Evolutionary conservation across 2,888 invertebrate species (phyloP).

Genomic region (Theretra japonica): DNA sequence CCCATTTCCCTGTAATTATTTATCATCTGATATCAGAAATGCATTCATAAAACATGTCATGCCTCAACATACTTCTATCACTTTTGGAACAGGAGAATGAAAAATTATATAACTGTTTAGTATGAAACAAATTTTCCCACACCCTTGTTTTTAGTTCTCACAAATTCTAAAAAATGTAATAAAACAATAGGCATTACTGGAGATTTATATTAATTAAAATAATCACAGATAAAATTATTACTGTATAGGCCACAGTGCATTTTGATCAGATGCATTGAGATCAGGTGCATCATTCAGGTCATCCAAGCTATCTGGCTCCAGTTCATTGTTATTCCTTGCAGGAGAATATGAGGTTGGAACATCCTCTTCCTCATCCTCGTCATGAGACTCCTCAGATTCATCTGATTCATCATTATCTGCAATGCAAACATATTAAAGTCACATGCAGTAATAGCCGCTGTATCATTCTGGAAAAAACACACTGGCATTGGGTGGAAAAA

Average conservation of each 20-base stretch:
- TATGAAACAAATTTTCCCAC: too few species aligned
- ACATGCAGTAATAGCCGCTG: too few species aligned
- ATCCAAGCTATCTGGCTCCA: slow-evolving; percentile 72
- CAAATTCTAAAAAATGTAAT: too few species aligned
- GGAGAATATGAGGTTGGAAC: slow-evolving; percentile 74
- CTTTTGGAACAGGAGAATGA: too few species aligned
- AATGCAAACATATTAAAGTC: slow-evolving; percentile 31
- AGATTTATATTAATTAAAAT: neutral
- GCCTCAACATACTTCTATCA: too few species aligned
- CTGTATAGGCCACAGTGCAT: slow-evolving; percentile 65
- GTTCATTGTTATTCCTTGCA: slow-evolving; percentile 72
- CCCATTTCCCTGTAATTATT: too few species aligned
- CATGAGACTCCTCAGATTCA: slow-evolving; percentile 84
- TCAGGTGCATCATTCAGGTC: slow-evolving; percentile 71
- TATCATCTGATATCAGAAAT: too few species aligned
- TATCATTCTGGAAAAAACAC: too few species aligned
- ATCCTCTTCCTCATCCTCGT: slow-evolving; percentile 85
- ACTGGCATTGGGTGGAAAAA: too few species aligned
- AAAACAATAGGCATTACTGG: neutral
- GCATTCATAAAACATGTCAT: too few species aligned
- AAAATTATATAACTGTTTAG: too few species aligned
- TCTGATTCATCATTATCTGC: slow-evolving; percentile 84
- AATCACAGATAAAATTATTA: slow-evolving; percentile 31
- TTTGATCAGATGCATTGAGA: slow-evolving; percentile 68
- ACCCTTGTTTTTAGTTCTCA: too few species aligned